Percentiles rank a stretch among this genome's conserved stretches.
These are phyloP conservation scores for Caenorhabditis doughertyi DNA, from an alignment of 2,888 invertebrate species.

Conservation along the genomic window DNA sequence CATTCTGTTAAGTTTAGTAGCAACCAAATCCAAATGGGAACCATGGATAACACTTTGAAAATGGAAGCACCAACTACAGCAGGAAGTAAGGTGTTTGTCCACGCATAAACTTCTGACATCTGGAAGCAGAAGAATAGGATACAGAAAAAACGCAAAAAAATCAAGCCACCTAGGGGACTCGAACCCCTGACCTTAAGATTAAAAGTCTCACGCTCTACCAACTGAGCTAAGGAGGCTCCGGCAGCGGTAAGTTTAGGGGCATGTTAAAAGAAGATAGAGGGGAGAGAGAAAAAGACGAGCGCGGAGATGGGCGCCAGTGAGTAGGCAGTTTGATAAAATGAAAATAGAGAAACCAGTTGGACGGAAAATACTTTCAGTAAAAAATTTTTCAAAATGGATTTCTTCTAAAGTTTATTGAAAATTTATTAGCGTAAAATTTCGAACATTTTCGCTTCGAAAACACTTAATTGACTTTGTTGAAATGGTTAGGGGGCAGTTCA, in stretches of 20 bases:
- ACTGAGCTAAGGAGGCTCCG: conserved; percentile 66
- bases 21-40: conserved; percentile 59
- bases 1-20: conserved; percentile 39
- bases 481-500: no score
- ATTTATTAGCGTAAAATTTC: no score
- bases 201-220: conserved; percentile 79
- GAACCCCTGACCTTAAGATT: conserved; percentile 76
- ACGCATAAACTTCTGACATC: conserved; percentile 57
- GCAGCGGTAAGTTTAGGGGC: not conserved
- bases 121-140: conserved; percentile 3
- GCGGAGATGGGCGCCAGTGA: no score
- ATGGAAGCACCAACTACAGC: conserved; percentile 43
- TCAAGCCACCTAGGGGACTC: conserved; percentile 70
- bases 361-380: no score
- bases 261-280: not conserved
- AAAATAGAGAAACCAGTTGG: no score
- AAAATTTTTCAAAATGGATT: no score
- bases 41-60: conserved; percentile 38
- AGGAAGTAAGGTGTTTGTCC: conserved; percentile 54
- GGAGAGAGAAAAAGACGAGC: not conserved
- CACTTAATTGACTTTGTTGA: no score
- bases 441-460: no score
- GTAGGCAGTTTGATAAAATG: no score
- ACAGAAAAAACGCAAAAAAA: conserved; percentile 31
- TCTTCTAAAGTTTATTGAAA: no score